A percentile compares a stretch with the other conserved stretches of the same genome.
Conservation (phyloP, 2,888 invertebrate species). For the Pandemis corylana region DNA sequence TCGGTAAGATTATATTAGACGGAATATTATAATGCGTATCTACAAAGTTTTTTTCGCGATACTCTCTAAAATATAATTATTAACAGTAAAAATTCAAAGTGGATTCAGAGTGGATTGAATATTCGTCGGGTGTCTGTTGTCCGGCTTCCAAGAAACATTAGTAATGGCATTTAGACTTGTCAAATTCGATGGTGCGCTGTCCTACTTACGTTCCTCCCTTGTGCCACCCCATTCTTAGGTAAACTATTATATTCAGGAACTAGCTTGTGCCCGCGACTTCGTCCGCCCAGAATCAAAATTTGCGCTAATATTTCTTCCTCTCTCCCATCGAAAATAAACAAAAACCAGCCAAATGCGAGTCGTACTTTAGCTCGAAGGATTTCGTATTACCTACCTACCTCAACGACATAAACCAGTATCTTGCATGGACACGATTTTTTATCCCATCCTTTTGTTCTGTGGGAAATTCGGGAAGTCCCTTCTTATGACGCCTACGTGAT, state of each 20-base stretch:
- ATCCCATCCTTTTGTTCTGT: too few relatives aligned
- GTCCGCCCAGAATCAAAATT: too few relatives aligned
- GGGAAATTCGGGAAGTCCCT: too few relatives aligned
- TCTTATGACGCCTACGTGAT: too few relatives aligned
- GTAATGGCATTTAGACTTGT: constrained; percentile 68
- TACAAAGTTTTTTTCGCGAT: background rate
- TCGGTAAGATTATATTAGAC: background rate
- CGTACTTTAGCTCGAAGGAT: too few relatives aligned
- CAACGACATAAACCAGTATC: too few relatives aligned
- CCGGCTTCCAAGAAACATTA: constrained; percentile 71
- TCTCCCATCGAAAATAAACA: too few relatives aligned
- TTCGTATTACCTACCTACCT: too few relatives aligned
- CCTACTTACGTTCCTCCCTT: constrained; percentile 52
- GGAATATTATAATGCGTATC: background rate
- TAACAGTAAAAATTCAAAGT: constrained; percentile 46
- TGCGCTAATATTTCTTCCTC: too few relatives aligned
- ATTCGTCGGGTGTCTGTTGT: constrained; percentile 72
- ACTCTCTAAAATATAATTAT: background rate
- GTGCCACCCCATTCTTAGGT: constrained; percentile 33
- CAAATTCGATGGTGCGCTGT: constrained; percentile 65
- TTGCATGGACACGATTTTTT: too few relatives aligned
- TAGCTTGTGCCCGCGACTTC: too few relatives aligned
- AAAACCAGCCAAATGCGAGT: too few relatives aligned
- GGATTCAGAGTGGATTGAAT: constrained; percentile 67
- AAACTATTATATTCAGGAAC: background rate